These are phyloP conservation scores for Cryptus armator DNA, from an alignment of 2,888 invertebrate species.

Conservation along the genomic window DNA sequence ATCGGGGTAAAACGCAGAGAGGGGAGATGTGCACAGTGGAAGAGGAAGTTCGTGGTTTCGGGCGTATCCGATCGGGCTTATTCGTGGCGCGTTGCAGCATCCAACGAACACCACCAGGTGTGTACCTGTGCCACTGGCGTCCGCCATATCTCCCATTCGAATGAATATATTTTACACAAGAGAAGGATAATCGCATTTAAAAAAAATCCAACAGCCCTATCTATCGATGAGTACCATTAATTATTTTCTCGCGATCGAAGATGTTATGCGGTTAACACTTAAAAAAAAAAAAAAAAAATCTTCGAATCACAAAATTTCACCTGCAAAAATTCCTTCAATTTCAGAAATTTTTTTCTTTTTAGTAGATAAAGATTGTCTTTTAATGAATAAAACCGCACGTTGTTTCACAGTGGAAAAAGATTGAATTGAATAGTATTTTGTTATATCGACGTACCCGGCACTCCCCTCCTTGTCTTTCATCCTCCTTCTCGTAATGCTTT, in stretches of 20 bases:
- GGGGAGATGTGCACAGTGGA: constrained; percentile 30
- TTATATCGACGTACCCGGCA: constrained; percentile 47
- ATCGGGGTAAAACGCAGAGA: constrained; percentile 22
- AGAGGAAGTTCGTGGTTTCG: constrained; percentile 65
- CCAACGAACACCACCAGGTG: constrained; percentile 60
- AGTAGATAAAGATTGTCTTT: not conserved
- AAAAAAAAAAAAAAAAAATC: not conserved
- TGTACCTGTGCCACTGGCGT: constrained; percentile 37
- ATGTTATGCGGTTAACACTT: not conserved
- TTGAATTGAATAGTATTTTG: not conserved
- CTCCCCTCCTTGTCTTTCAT: constrained; percentile 43
- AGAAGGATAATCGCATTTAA: not conserved
- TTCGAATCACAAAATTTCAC: constrained; percentile 19
- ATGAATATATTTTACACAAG: constrained; percentile 17
- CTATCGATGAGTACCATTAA: too few species aligned
- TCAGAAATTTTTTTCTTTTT: not conserved
- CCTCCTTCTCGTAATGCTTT: constrained; percentile 11
- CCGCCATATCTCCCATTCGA: constrained; percentile 47
- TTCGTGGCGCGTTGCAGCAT: constrained; percentile 58
- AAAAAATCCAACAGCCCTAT: not conserved
- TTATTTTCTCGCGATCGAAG: too few species aligned
- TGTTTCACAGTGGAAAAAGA: not conserved
- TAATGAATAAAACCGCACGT: not conserved
- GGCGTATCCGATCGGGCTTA: constrained; percentile 66
- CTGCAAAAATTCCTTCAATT: not conserved